Conservation (phyloP, 2,113 vertebrate species). For the Malurus cyaneus region DNA sequence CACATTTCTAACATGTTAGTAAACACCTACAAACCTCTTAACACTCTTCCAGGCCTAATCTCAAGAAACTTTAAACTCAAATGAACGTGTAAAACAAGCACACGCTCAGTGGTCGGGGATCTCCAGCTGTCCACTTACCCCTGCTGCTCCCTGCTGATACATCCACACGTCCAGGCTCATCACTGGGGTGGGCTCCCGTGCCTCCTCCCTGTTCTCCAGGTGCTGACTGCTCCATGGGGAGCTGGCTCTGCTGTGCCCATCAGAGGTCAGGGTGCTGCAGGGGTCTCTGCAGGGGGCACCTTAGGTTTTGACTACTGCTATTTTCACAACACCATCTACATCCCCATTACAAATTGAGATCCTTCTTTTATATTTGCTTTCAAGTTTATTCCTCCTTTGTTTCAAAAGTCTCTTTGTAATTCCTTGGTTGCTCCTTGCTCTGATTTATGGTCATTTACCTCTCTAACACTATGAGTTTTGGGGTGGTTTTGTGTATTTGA, state of each 20-base stretch:
- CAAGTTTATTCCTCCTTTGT: not conserved
- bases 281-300: not conserved
- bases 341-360: not conserved
- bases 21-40: not conserved
- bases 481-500: not conserved
- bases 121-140: not conserved
- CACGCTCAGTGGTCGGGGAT: rapidly evolving
- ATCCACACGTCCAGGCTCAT: rapidly evolving
- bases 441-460: not conserved
- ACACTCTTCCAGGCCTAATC: not conserved
- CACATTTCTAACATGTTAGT: not conserved
- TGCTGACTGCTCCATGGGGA: rapidly evolving
- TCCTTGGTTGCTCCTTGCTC: not conserved
- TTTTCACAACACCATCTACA: rapidly evolving
- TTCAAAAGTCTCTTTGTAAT: not conserved
- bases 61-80: not conserved
- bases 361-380: not conserved
- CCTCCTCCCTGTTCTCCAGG: not conserved
- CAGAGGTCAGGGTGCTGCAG: not conserved
- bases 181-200: rapidly evolving
- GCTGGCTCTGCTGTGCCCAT: rapidly evolving
- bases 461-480: not conserved
- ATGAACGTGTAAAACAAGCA: rapidly evolving
- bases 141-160: not conserved
- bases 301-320: not conserved